phyloP scores from a whole-genome alignment of 2,888 invertebrate species.

The Nemoura dubitans region DNA sequence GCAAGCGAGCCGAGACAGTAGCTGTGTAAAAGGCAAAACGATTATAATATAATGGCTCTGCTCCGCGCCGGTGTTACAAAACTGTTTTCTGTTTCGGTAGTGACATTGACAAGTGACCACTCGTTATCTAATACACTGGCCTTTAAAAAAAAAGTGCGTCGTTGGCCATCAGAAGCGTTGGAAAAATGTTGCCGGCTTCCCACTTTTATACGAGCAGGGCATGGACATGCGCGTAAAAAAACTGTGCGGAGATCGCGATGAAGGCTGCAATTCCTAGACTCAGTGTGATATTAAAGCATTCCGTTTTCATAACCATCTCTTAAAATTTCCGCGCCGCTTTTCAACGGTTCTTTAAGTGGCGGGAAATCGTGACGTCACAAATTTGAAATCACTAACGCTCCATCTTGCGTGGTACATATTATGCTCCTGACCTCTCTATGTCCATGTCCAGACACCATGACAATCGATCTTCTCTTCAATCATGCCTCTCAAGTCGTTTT shows the following conservation, averaged over 20 bases:
- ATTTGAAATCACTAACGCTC: neutral
- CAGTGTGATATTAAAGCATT: neutral
- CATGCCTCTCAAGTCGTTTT: neutral
- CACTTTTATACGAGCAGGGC: neutral
- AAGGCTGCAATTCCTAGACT: neutral
- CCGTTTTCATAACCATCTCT: neutral
- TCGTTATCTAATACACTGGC: slow-evolving; percentile 12
- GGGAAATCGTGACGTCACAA: neutral
- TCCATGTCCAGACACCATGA: neutral
- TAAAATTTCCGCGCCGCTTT: neutral
- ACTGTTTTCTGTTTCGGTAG: slow-evolving; percentile 38
- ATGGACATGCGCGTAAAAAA: neutral
- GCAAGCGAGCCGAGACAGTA: slow-evolving; percentile 34
- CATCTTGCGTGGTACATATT: neutral
- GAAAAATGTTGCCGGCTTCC: neutral
- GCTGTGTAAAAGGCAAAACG: slow-evolving; percentile 20
- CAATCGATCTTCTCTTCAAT: neutral
- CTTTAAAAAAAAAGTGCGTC: neutral
- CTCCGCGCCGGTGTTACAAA: slow-evolving; percentile 23
- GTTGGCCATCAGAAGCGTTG: neutral
- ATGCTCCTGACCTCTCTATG: neutral
- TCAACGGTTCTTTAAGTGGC: neutral
- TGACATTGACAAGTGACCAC: slow-evolving; percentile 40
- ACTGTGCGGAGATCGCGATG: neutral
- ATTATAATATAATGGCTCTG: slow-evolving; percentile 37